These are phyloP conservation scores for Mesochorus sp. DNA, from an alignment of 2,888 invertebrate genomes.

Conservation along the genomic window DNA sequence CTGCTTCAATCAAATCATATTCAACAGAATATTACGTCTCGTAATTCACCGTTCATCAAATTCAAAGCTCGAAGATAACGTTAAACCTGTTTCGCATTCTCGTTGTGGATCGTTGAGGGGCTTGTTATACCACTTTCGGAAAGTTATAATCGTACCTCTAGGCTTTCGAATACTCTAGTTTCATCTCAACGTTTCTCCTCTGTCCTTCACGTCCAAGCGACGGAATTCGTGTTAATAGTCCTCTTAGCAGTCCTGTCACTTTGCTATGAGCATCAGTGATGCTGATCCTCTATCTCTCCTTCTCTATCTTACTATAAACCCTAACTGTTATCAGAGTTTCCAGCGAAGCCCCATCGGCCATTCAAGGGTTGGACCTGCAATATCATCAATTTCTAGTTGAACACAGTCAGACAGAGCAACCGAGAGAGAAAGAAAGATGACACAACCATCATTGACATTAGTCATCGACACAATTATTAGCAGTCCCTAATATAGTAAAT, in stretches of 20 bases:
- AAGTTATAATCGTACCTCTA: neutral
- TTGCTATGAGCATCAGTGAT: neutral
- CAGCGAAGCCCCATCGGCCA: neutral
- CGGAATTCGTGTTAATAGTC: slow-evolving; percentile 10
- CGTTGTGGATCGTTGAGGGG: neutral
- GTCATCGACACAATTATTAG: neutral
- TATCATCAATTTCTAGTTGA: neutral
- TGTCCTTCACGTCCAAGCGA: neutral
- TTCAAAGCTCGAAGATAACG: neutral
- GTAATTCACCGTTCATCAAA: neutral
- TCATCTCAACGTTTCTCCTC: slow-evolving; percentile 26
- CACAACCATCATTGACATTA: neutral
- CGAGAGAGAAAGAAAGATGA: slow-evolving; percentile 4
- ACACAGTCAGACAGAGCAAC: no score
- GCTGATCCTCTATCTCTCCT: slow-evolving; percentile 12
- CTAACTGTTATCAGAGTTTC: slow-evolving; percentile 1
- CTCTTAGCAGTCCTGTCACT: neutral
- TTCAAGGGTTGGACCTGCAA: slow-evolving; percentile 3
- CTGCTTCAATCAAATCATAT: neutral
- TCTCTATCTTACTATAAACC: neutral
- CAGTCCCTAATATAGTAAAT: neutral
- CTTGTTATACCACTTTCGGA: neutral
- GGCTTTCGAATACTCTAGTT: neutral
- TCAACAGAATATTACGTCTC: slow-evolving; percentile 3
- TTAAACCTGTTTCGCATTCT: slow-evolving; percentile 1